Evolutionary conservation across 2,888 invertebrate species (phyloP), one percentile per base, ranked within the genome.

Genomic region (Mesopsocus fuscifrons): DNA sequence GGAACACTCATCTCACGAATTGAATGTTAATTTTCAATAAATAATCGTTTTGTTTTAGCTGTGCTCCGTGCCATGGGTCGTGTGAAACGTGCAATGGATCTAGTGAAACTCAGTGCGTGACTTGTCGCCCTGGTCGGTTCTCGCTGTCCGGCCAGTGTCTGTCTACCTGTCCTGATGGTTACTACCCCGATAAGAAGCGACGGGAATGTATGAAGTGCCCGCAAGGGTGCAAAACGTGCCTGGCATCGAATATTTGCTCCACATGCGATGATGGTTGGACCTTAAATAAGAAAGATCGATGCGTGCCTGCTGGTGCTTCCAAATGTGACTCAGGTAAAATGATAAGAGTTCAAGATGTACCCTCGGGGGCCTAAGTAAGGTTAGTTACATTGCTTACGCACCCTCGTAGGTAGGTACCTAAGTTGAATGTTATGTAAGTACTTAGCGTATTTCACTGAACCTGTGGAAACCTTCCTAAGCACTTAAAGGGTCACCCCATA

Each of bases 61-160:
- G 87, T 59, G 72, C 76, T 26, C 69, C 74, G 41, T 87, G 87
- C 56, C 82, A 87, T 61, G 61, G 72, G 41, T 71, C 77, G 18
- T 87, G 87, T 58, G 77, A 78, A 54, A 80, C 83, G 18, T 87
- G 87, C 59, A 74, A 72, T 51, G 85, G 84, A 22, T 72, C 80
- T 13, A 72, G 74, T 23, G 77, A 77, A 53, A 68, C 74, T 18
- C 79, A 84, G 54, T 89, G 88, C 62, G 78, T 85, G 52, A 74
- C 78, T 11, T 89, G 89, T 61, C 75, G 75, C 47, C 64, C 74
- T 30, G 77, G 78, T 41, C 71, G 71, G 46, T 82, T 74, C 57
- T 71, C 77, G 46, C 66, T 74, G 52, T 72, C 78, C 50, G 82
- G 80, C 41, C 69, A 71, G 43, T 87, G 87, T 58, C 66, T 75